phyloP scores from a whole-genome alignment of 1,140 invertebrate species.

The Drosophila pruinosa region DNA sequence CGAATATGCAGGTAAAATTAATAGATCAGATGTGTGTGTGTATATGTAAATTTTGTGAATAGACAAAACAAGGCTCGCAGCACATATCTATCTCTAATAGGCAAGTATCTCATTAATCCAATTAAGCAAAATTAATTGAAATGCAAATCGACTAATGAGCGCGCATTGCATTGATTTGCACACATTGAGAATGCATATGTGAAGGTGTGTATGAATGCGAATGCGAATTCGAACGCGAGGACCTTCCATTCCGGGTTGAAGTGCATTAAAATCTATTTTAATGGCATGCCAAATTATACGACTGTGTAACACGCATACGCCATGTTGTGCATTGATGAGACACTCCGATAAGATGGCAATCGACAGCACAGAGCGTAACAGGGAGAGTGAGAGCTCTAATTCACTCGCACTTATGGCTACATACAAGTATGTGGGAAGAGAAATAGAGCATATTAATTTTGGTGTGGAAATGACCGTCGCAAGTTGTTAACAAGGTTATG shows the following conservation, averaged over 20 bases:
- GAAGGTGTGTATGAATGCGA: conserved; percentile 11
- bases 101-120: conserved; percentile 77
- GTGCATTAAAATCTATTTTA: conserved; percentile 55
- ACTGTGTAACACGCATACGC: conserved; percentile 48
- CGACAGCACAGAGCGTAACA: neutral
- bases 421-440: neutral
- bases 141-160: conserved; percentile 75
- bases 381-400: conserved; percentile 15
- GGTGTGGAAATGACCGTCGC: conserved; percentile 12
- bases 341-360: conserved; percentile 36
- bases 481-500: conserved; percentile 35
- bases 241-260: neutral
- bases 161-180: conserved; percentile 55
- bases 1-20: conserved; percentile 50
- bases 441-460: conserved; percentile 33
- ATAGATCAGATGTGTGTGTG: conserved; percentile 24
- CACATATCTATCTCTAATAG: conserved; percentile 58
- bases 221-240: conserved; percentile 7
- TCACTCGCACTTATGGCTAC: conserved; percentile 37
- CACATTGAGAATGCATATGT: neutral
- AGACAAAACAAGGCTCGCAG: conserved; percentile 40
- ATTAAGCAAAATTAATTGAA: conserved; percentile 78
- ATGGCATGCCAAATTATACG: conserved; percentile 56
- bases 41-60: conserved; percentile 60
- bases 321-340: conserved; percentile 49